Percentiles rank a stretch among this genome's conserved stretches.
These are phyloP conservation scores for Pachymerium ferrugineum DNA, from an alignment of 2,888 invertebrate species.

Conservation along the genomic window DNA sequence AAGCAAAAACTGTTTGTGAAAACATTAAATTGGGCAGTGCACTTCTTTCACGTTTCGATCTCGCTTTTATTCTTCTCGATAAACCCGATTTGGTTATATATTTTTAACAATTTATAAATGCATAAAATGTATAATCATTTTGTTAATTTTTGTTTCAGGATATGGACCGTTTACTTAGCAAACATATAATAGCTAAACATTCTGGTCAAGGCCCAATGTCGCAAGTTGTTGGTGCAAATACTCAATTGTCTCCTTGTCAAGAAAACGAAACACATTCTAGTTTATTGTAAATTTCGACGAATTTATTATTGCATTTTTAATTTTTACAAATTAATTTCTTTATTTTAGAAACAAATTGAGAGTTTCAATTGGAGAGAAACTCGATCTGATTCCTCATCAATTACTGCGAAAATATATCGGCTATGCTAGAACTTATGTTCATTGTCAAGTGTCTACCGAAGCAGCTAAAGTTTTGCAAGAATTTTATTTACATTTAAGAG, in stretches of 20 bases:
- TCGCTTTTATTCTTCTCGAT: slow-evolving; percentile 84
- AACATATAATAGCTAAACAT: slow-evolving; percentile 74
- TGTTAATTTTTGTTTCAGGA: slow-evolving; percentile 54
- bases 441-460: slow-evolving; percentile 66
- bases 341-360: slow-evolving; percentile 57
- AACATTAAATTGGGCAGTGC: slow-evolving; percentile 82
- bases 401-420: slow-evolving; percentile 84
- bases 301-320: too few relatives aligned
- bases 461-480: slow-evolving; percentile 66
- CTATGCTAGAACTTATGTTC: slow-evolving; percentile 73
- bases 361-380: slow-evolving; percentile 57
- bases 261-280: neutral
- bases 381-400: slow-evolving; percentile 65
- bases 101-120: neutral
- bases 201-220: too few relatives aligned
- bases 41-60: slow-evolving; percentile 82
- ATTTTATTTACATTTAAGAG: slow-evolving; percentile 74
- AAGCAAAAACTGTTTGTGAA: slow-evolving; percentile 77
- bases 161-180: slow-evolving; percentile 68
- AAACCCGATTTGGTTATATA: slow-evolving; percentile 66
- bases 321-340: neutral
- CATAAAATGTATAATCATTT: neutral
- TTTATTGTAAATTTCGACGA: neutral
- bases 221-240: neutral
- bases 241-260: neutral